These are phyloP conservation scores for Denticeps clupeoides DNA, from an alignment of 2,797 vertebrate genomes.

Conservation along the genomic window DNA sequence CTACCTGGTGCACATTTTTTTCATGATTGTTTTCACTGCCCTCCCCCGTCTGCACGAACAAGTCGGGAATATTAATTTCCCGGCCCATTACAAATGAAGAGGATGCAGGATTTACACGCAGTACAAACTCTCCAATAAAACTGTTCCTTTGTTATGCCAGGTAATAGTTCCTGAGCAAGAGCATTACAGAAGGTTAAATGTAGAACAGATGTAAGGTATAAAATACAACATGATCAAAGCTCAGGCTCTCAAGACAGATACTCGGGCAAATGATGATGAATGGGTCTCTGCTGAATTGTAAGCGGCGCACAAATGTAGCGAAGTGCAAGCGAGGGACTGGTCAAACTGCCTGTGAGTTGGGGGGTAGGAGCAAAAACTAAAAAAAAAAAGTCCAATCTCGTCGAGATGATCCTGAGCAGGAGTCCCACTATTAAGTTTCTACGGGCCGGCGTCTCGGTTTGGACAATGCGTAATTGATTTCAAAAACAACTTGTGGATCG, in stretches of 20 bases:
- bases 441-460: constrained; percentile 46
- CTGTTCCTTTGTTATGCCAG: constrained; percentile 69
- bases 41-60: constrained; percentile 25
- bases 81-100: constrained; percentile 40
- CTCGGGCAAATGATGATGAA: constrained; percentile 98
- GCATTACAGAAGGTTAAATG: constrained; percentile 94
- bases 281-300: constrained; percentile 87
- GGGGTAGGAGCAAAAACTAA: constrained; percentile 41
- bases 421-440: constrained; percentile 52
- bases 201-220: constrained; percentile 98
- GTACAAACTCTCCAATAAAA: constrained; percentile 58
- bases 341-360: too few species aligned
- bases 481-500: constrained; percentile 56
- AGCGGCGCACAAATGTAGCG: constrained; percentile 85
- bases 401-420: constrained; percentile 65
- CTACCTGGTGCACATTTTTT: too few species aligned
- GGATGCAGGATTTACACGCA: constrained; percentile 51
- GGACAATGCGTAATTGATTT: constrained; percentile 57
- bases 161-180: constrained; percentile 85
- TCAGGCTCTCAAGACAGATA: constrained; percentile 84
- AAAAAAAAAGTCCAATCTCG: constrained; percentile 57
- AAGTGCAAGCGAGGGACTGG: constrained; percentile 60
- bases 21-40: constrained; percentile 8
- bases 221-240: constrained; percentile 98
- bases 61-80: constrained; percentile 41